Percentiles rank a stretch among this genome's conserved stretches.
Conservation (phyloP, 2,888 invertebrate genomes). For the Poecilobothrus nobilitatus region DNA sequence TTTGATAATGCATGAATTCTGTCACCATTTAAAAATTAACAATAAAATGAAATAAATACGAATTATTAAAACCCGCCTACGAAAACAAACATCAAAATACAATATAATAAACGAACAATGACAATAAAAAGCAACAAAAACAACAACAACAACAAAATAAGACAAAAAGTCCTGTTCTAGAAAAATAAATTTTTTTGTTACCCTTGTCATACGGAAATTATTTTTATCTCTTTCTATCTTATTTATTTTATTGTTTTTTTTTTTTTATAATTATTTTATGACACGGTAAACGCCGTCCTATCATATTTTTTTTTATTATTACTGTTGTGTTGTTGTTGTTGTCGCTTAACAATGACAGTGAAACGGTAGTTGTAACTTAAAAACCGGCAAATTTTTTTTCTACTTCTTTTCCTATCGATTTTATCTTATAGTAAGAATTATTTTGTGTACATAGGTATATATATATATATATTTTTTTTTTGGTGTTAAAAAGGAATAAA, state of each 20-base stretch:
- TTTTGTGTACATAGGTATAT: too few relatives aligned
- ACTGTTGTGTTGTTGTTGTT: neutral
- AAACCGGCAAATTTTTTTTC: neutral
- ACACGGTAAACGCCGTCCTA: slow-evolving; percentile 3
- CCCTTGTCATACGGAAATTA: neutral
- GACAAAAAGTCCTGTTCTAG: neutral
- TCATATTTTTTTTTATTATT: neutral
- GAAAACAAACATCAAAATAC: neutral
- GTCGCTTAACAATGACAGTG: neutral
- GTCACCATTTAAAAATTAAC: neutral
- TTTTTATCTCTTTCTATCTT: neutral
- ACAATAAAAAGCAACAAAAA: too few relatives aligned
- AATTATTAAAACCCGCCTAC: neutral
- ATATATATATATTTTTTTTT: too few relatives aligned
- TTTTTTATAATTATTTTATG: slow-evolving; percentile 1
- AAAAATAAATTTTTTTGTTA: neutral
- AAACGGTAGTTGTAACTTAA: slow-evolving; percentile 3
- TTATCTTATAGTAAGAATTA: neutral
- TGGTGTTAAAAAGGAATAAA: neutral
- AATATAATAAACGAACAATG: neutral
- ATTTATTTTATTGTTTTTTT: neutral
- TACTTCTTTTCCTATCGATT: neutral
- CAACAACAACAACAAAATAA: too few relatives aligned
- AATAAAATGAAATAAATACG: neutral
- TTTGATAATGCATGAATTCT: slow-evolving; percentile 6